Evolutionary conservation across 2,797 vertebrate genomes (phyloP).

Genomic region (Acipenser ruthenus): DNA sequence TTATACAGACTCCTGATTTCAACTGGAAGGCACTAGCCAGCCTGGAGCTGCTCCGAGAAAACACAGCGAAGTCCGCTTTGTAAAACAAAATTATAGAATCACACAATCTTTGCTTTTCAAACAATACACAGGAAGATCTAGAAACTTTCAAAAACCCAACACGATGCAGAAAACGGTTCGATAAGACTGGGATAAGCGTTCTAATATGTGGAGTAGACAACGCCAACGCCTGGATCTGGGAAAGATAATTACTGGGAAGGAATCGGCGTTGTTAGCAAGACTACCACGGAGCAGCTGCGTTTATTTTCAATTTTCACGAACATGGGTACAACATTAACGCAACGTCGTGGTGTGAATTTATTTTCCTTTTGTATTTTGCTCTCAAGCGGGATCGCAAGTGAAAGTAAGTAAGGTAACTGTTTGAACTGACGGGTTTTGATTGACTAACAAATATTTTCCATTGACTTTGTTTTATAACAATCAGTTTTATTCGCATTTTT

Average conservation of each 20-base stretch:
- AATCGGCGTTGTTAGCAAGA: not conserved
- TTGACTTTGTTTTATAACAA: no score
- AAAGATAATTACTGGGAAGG: slow-evolving; percentile 4
- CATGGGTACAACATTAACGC: slow-evolving; percentile 15
- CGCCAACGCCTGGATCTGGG: slow-evolving; percentile 27
- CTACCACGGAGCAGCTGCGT: not conserved
- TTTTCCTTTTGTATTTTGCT: slow-evolving; percentile 17
- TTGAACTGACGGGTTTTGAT: no score
- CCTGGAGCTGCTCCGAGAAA: no score
- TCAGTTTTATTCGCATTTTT: no score
- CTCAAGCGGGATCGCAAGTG: slow-evolving; percentile 5
- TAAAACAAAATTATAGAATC: no score
- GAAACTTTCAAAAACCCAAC: not conserved
- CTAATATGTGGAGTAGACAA: slow-evolving; percentile 22
- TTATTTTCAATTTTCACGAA: not conserved
- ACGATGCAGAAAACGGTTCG: not conserved
- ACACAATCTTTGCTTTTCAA: not conserved
- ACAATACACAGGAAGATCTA: not conserved
- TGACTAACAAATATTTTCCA: no score
- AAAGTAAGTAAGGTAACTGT: slow-evolving; percentile 22
- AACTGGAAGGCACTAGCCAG: no score
- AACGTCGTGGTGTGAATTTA: slow-evolving; percentile 5
- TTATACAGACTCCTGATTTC: no score
- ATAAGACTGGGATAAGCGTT: not conserved
- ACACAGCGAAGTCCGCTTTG: no score